Base-by-base conservation (phyloP, 2,797 vertebrate species). In the Chanos chanos region DNA sequence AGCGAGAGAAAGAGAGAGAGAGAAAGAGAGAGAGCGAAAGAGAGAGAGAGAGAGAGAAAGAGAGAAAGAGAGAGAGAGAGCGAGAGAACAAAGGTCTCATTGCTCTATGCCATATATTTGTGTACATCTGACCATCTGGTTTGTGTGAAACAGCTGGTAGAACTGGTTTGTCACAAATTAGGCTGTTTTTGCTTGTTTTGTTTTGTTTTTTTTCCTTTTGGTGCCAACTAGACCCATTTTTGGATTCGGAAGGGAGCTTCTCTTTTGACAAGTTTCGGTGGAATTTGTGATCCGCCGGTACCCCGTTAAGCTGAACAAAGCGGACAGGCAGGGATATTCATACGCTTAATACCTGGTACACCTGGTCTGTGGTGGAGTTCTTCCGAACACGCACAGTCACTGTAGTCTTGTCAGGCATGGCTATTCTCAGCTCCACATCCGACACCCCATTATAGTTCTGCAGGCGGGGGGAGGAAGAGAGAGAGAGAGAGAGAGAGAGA, bases 361-460 rank as follows among this genome's bases (percentile, higher is more conserved):
- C 95, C 70, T 99, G 95, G 80, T 99, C 96, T 18, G 95, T 98
- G 0, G 95, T 98, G 50, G 93, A 94, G 80, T 99, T 98, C 86
- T 97, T 99, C 67, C 94, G 93, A 12, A 98, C 94, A 48, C 94
- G 77, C 49, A 98, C 89, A 0, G 92, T 94, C 57, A 95, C 91
- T 0, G 94, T 90, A 1, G 86, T 91, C 75, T 92, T 92, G 48
- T 99, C 95, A 0, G 95, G 95, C 61, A 94, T 82, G 0, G 94
- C 96, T 80, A 98, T 94, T 55, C 95, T 90, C 70, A 99, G 83
- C 74, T 99, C 95, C 70, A 98, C 96, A 4, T 99, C 96, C 0
- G 94, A 96, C 51, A 98, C 89, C 0, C 95, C 94, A 1, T 97
- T 99, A 80, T 93, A 96, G 57, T 97, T 98, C 96, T 99, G 40